Base-by-base conservation (phyloP, 2,888 invertebrate species). In the Nomada ferruginata region DNA sequence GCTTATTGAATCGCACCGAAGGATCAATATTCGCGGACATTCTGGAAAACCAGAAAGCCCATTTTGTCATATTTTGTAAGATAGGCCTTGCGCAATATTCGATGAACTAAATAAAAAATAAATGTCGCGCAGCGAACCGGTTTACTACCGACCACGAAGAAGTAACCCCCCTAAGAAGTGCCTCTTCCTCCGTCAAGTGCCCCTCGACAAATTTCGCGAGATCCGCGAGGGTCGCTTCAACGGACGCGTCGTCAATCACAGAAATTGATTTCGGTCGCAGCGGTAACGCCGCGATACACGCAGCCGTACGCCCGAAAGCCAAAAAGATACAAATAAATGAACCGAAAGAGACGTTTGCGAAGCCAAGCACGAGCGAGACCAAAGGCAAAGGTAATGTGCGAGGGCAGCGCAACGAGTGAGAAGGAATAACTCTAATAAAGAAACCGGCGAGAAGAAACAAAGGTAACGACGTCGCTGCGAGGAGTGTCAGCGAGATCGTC, bases 391-490 rank as follows among this genome's bases (percentile, higher is more conserved):
- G 20, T 2, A 36, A 63, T 26, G 63, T 3, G 36, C 7, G 36
- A 36, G 36, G 23, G 5, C 29, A 13, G 2, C n/a, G 26, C 44
- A 55, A 60, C 11, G 44, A 18, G 44, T 26, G 44, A 52, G 23
- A 15, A 50, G 53, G 42, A 53, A 13, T 52, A 65, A 5, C 66
- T 29, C 36, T 78, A 69, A 73, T 73, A 64, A 68, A 68, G 78
- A 66, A 77, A 47, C 26, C 59, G 23, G 10, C 47, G 61, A 52
- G 72, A 73, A 55, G 71, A 75, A 68, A 78, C 64, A 71, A 78
- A 73, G 72, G 73, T 85, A 81, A 83, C 73, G 81, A 76, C 77
- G 69, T 65, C 59, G 13, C 63, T 15, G 50, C 23, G 70, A 20
- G 52, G 60, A 44, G 26, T 23, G 52, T 18, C 66, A 42, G 64